Base-by-base conservation (phyloP, 2,888 invertebrate genomes). In the Xylocampa areola region DNA sequence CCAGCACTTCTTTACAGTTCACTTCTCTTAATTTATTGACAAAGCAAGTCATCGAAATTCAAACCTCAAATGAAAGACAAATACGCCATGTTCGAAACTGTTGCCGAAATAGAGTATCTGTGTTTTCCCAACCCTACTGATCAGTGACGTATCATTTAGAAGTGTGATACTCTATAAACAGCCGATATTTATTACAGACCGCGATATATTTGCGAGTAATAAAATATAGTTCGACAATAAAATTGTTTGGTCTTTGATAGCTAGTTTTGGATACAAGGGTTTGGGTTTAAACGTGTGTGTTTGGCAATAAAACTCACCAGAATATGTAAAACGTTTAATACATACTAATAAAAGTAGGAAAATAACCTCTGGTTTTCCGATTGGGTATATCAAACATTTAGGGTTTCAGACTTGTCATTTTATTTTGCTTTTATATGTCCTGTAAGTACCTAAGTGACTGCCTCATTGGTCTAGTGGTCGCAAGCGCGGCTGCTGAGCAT, bases 211-310 rank as follows among this genome's bases (percentile, higher is more conserved):
- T 49, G 27, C 4, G 16, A 25, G 16, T 45, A 29, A 35, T 47
- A 21, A 43, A 41, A 32, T 30, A 33, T 45, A 52, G 21, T 55
- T 55, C 14, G 2, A n/a, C 14, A 8, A 40, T 37, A 16, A 54
- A 41, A 55, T 6, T 52, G 25, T 52, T 55, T 45, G 25, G 14
- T 6, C 50, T 43, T 7, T 59, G 47, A 37, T 30, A 10, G 29
- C 4, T 13, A 11, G 30, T 58, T 49, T n/a, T 5, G 29, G 14
- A 41, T 27, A 11, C 30, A 19, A 5, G 13, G 19, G 14, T 47
- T 41, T 6, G 11, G 45, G 35, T 43, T 36, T 27, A 37, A 32
- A 44, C 32, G 8, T 13, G n/a, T n/a, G n/a, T n/a, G n/a, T n/a
- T n/a, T n/a, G n/a, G n/a, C n/a, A n/a, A n/a, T n/a, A n/a, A n/a